Base-by-base conservation (phyloP, 2,797 vertebrate species). In the Sebastiscus albofasciatus region DNA sequence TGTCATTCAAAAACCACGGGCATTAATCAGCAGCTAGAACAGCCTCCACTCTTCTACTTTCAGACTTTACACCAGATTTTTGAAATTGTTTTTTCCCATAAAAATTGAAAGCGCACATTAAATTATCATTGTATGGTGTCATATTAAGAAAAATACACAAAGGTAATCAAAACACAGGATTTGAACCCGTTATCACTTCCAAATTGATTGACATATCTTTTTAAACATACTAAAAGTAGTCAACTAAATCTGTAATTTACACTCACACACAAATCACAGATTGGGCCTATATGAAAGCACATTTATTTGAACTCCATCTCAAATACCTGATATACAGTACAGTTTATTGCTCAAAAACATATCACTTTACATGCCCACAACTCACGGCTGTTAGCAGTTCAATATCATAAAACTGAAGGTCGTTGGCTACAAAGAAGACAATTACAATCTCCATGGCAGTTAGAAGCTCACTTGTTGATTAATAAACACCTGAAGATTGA, bases 271-370 rank as follows among this genome's bases (percentile, higher is more conserved):
- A 39, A 13, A 60, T 8, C 26, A 36, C 36, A 67, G 18, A n/a
- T 59, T 7, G 12, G 6, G 31, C 0, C 6, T 68, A 11, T 5
- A 77, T 49, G 31, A 59, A 69, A 71, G 39, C 36, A 73, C 16
- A 42, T 92, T 90, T 90, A 89, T 91, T 88, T 76, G 52, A 82
- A 87, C 75, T 65, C 22, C 72, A 89, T 29, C 24, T 77, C 9
- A 83, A 61, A 89, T 33, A 83, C 59, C 49, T 85, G 74, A 71
- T 29, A 31, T 1, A 82, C 56, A 61, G 22, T 46, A 64, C 5
- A 70, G 49, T 11, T 64, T 77, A 64, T 66, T 67, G 12, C 42
- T 73, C 2, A 1, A 68, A 60, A 67, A 2, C 42, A 59, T 5
- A 72, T 46, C 6, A 65, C 55, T 55, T 2, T 7, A 39, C n/a